Evolutionary conservation across 2,113 vertebrate species (phyloP).

Genomic region (Sphyrna mokarran): DNA sequence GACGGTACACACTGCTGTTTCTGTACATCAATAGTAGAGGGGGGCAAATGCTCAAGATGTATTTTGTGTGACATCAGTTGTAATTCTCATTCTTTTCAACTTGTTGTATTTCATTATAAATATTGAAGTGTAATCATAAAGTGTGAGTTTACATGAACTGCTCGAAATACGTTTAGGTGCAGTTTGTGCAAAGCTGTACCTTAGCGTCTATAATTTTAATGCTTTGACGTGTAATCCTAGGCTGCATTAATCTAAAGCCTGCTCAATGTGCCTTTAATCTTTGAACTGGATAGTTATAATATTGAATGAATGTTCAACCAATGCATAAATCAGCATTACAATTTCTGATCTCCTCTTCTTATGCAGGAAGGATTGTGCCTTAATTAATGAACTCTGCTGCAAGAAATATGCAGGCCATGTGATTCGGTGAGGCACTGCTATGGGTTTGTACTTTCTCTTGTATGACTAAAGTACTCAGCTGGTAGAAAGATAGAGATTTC

Average conservation of each 20-base stretch:
- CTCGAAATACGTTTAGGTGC: background rate
- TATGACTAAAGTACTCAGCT: background rate
- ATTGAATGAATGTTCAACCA: background rate
- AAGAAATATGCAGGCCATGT: conserved; percentile 57
- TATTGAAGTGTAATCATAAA: background rate
- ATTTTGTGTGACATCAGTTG: background rate
- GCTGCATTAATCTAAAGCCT: background rate
- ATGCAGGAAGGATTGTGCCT: conserved; percentile 60
- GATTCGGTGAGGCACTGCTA: conserved; percentile 53
- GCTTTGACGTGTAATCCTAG: background rate
- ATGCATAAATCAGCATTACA: background rate
- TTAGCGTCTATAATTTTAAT: background rate
- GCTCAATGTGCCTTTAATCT: background rate
- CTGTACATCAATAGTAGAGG: no score
- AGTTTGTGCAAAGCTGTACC: background rate
- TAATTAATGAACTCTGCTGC: conserved; percentile 73
- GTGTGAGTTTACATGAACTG: background rate
- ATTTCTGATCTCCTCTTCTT: conserved; percentile 4
- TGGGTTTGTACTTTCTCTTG: background rate
- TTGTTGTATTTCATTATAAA: background rate
- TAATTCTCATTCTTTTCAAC: conserved; percentile 1
- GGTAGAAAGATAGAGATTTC: background rate
- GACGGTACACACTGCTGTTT: no score
- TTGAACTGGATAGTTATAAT: background rate
- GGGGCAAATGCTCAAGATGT: background rate